Conservation (phyloP, 2,113 vertebrate genomes). For the Phaethon lepturus region DNA sequence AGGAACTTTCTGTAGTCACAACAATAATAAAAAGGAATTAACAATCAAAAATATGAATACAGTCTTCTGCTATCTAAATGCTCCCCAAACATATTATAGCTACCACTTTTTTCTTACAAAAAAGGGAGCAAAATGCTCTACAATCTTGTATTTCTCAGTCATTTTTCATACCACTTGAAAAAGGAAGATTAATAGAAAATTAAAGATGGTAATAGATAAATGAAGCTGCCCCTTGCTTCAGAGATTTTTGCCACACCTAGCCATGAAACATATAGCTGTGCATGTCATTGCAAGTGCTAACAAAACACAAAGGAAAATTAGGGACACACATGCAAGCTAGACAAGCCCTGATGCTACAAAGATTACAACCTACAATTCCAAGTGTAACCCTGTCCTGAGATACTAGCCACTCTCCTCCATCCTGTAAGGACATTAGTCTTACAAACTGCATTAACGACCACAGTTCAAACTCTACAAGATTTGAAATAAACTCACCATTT, state of each 20-base stretch:
- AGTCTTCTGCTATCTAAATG: neutral
- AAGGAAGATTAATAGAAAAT: neutral
- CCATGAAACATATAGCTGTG: neutral
- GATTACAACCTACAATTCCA: neutral
- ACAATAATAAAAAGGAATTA: neutral
- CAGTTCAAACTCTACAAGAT: neutral
- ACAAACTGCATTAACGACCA: neutral
- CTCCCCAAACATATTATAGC: neutral
- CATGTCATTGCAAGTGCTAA: neutral
- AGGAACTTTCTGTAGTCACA: neutral
- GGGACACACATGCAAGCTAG: neutral
- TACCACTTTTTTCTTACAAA: neutral
- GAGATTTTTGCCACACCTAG: neutral
- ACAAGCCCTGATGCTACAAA: neutral
- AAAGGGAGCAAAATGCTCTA: neutral
- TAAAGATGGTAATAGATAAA: neutral
- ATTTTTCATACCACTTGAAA: neutral
- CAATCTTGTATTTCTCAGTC: neutral
- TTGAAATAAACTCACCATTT: conserved; percentile 82
- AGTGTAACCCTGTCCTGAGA: neutral
- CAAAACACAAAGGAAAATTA: neutral
- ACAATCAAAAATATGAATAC: neutral
- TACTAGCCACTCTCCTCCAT: neutral
- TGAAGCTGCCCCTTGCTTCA: neutral
- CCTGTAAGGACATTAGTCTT: neutral